Base-by-base conservation (phyloP, 2,888 invertebrate genomes). In the Trissolcus brochymenae region DNA sequence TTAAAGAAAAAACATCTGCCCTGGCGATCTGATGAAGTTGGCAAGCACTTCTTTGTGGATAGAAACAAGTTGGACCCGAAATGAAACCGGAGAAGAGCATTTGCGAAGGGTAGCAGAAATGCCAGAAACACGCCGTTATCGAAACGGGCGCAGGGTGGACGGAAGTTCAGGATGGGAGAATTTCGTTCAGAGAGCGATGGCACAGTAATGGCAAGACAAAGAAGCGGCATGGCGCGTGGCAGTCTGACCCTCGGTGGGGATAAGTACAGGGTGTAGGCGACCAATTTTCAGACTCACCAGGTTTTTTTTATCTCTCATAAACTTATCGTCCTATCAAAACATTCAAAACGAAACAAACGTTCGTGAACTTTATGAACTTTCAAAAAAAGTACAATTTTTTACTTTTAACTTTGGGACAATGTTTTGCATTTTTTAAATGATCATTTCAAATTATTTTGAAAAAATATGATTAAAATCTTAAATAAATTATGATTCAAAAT, bases 131-230 rank as follows among this genome's bases (percentile, higher is more conserved):
- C 80, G 85, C 83, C 86, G 86, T 86, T 86, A 85, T 85, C 84
- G 86, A 85, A 35, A 11, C 11, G 35, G 35, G 35, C 35, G 82
- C 81, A 83, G 81, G 82, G 83, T 81, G 82, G 82, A 82, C 82
- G 82, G 82, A 84, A 82, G 81, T 81, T 71, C 82, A 84, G 85
- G 86, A 86, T 86, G 87, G 85, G 85, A 79, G 84, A 84, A 85
- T 85, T 85, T 85, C 81, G 80, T 80, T 75, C 80, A 71, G 79
- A 78, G 82, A 79, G 78, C 70, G 79, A 78, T 64, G 62, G 53
- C 49, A 55, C 75, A 53, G 74, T 81, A 78, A 72, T 65, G 81
- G 79, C 81, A 81, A 84, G 80, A 83, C 80, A 84, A 84, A 83
- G 80, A 78, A 78, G 82, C 75, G 80, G 78, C 79, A 80, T 86